These are phyloP conservation scores for Xiphophorus maculatus DNA, from an alignment of 2,113 vertebrate genomes.

Conservation along the genomic window DNA sequence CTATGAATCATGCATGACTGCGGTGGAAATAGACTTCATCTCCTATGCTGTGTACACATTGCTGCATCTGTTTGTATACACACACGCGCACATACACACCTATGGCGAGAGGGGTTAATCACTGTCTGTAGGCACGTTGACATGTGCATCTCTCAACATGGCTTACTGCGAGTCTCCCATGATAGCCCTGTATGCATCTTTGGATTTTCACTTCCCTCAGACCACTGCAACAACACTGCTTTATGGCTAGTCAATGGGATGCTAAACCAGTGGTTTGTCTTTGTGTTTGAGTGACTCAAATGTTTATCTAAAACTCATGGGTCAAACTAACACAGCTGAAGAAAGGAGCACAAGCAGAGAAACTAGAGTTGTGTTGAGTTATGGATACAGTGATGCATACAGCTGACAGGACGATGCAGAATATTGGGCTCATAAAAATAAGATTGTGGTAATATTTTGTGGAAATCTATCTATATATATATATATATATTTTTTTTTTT, in stretches of 20 bases:
- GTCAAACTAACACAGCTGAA: conserved; percentile 21
- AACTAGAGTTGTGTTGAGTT: conserved; percentile 1
- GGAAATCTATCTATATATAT: too few species aligned
- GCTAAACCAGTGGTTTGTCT: conserved; percentile 65
- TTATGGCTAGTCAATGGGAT: conserved; percentile 58
- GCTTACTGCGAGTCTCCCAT: conserved; percentile 52
- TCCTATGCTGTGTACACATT: conserved; percentile 49
- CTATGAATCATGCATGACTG: conserved; percentile 71
- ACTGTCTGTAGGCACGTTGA: conserved; percentile 27
- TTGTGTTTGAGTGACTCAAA: conserved; percentile 39
- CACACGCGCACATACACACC: conserved; percentile 3
- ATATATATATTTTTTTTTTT: too few species aligned
- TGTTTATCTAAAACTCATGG: conserved; percentile 5
- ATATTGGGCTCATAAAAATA: too few species aligned
- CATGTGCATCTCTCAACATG: conserved; percentile 45
- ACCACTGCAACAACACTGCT: conserved; percentile 11
- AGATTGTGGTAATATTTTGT: too few species aligned
- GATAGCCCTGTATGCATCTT: conserved; percentile 31
- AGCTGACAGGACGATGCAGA: too few species aligned
- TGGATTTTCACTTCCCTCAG: conserved; percentile 22
- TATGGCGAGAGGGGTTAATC: conserved; percentile 53
- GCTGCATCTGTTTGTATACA: conserved; percentile 31
- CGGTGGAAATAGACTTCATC: conserved; percentile 67
- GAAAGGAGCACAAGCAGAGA: conserved; percentile 14
- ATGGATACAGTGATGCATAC: too few species aligned